Conservation (phyloP, 1,140 invertebrate genomes). For the Pogonognathellus flavescens region DNA sequence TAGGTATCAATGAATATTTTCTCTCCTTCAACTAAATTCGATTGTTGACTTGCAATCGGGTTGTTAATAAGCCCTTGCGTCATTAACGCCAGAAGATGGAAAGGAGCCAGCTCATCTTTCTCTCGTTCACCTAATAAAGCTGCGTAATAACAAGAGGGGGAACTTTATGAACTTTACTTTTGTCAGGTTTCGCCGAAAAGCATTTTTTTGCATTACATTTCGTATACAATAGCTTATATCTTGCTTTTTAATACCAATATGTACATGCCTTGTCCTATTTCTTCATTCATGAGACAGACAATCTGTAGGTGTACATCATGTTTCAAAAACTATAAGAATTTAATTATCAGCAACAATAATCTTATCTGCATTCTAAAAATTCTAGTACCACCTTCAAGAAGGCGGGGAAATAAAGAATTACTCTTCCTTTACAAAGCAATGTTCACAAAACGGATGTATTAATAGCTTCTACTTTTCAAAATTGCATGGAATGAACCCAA, state of each 20-base stretch:
- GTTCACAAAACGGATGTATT: no score
- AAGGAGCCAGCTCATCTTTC: slow-evolving; percentile 25
- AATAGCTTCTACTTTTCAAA: no score
- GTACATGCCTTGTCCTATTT: no score
- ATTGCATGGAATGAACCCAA: no score
- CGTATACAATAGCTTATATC: neutral
- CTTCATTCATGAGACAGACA: no score
- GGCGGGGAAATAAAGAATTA: no score
- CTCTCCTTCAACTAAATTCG: slow-evolving; percentile 2
- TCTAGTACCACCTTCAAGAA: no score
- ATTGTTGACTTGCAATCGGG: neutral
- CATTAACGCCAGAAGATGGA: slow-evolving; percentile 26
- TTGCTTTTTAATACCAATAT: neutral
- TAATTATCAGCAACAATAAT: no score
- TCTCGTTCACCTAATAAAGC: slow-evolving; percentile 29
- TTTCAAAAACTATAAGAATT: no score
- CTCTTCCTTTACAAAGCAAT: no score
- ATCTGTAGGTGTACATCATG: no score
- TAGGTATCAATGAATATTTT: slow-evolving; percentile 21
- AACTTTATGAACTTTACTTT: neutral
- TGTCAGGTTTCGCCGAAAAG: neutral
- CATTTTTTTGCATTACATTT: neutral
- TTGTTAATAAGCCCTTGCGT: neutral
- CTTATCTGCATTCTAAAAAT: no score
- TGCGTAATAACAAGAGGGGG: neutral